phyloP scores from a whole-genome alignment of 2,888 invertebrate species.

The Tyria jacobaeae region DNA sequence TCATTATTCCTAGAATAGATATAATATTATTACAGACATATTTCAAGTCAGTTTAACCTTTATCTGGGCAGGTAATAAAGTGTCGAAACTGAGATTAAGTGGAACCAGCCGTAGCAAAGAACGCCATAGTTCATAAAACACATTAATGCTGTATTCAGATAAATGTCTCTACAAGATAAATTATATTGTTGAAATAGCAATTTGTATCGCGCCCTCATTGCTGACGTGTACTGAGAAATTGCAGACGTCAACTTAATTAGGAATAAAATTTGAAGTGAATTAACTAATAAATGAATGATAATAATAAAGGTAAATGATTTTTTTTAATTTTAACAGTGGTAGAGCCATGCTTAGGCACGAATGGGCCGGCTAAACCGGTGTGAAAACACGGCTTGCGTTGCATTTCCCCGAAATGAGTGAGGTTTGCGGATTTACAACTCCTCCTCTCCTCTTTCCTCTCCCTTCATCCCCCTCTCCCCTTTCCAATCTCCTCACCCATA shows the following conservation, averaged over 20 bases:
- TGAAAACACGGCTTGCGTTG: no score
- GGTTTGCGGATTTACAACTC: no score
- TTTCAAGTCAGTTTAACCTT: slow-evolving; percentile 6
- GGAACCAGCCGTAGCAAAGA: slow-evolving; percentile 9
- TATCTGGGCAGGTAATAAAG: background rate
- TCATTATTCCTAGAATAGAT: slow-evolving; percentile 10
- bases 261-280: background rate
- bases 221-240: slow-evolving; percentile 11
- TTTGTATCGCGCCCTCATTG: slow-evolving; percentile 17
- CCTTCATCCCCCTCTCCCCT: no score
- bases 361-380: no score
- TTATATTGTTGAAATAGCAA: slow-evolving; percentile 14
- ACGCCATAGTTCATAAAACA: slow-evolving; percentile 7
- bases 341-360: no score
- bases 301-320: no score
- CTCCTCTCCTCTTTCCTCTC: no score
- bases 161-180: slow-evolving; percentile 16
- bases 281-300: background rate
- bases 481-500: no score
- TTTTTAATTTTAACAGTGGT: no score
- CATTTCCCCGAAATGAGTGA: no score
- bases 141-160: background rate
- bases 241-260: background rate
- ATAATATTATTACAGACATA: slow-evolving; percentile 9
- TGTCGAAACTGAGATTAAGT: slow-evolving; percentile 16